Evolutionary conservation across 2,888 invertebrate species (phyloP).

Genomic region (Bombylius discolor): DNA sequence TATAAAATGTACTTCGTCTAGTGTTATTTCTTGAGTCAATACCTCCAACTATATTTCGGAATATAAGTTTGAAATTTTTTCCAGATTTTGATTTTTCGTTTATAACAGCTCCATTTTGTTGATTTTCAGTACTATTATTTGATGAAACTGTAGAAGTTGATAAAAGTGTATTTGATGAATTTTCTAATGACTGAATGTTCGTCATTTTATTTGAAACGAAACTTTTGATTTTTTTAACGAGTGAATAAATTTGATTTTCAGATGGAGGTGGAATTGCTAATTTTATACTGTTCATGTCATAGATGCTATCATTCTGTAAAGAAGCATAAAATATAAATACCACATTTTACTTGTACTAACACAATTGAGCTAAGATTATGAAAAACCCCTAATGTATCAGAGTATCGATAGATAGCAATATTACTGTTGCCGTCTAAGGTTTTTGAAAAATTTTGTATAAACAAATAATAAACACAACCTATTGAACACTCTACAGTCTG

Average conservation of each 20-base stretch:
- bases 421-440: no score
- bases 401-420: no score
- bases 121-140: background rate
- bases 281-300: constrained; percentile 40
- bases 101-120: background rate
- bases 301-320: constrained; percentile 38
- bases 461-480: no score
- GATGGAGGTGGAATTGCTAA: constrained; percentile 48
- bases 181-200: background rate
- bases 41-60: constrained; percentile 42
- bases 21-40: constrained; percentile 41
- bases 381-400: no score
- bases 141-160: background rate
- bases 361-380: background rate
- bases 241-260: constrained; percentile 47
- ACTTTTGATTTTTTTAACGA: constrained; percentile 54
- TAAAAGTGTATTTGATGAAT: constrained; percentile 3
- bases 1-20: constrained; percentile 57
- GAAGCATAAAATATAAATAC: background rate
- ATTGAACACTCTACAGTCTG: no score
- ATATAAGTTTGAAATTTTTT: constrained; percentile 47
- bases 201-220: constrained; percentile 40
- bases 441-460: no score
- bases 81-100: constrained; percentile 38
- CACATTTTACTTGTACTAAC: background rate